Conservation (phyloP, 2,888 invertebrate species). For the Pandemis cinnamomeana region DNA sequence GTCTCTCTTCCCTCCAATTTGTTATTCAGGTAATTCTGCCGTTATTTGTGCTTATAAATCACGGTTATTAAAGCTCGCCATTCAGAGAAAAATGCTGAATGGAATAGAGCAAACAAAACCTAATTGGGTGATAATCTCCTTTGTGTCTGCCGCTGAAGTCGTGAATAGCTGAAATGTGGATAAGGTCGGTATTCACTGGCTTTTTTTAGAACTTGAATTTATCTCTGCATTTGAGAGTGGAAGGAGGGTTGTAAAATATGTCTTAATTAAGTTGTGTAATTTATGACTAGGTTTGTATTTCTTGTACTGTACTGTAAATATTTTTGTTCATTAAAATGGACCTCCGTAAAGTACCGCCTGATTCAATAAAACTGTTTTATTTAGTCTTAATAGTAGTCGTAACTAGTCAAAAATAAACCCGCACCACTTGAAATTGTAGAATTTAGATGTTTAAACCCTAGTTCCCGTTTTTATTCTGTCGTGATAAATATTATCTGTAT, state of each 20-base stretch:
- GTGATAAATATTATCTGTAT: too few species aligned
- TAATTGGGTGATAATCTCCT: slow-evolving; percentile 41
- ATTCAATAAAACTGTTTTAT: too few species aligned
- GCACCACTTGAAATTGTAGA: too few species aligned
- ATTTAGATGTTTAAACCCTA: too few species aligned
- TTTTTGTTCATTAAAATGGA: too few species aligned
- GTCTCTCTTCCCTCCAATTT: slow-evolving; percentile 54
- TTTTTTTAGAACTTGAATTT: slow-evolving; percentile 31
- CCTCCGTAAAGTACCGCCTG: too few species aligned
- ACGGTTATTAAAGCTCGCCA: slow-evolving; percentile 53
- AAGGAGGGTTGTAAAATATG: background rate
- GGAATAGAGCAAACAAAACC: slow-evolving; percentile 39
- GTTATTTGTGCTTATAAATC: slow-evolving; percentile 61
- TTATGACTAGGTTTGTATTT: background rate
- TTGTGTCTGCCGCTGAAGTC: slow-evolving; percentile 28
- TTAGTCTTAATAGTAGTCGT: too few species aligned
- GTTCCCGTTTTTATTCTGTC: too few species aligned
- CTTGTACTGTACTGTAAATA: background rate
- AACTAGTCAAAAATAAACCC: too few species aligned
- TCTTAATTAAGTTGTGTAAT: background rate
- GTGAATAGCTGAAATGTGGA: slow-evolving; percentile 28
- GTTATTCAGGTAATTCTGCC: slow-evolving; percentile 62
- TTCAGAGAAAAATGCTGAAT: slow-evolving; percentile 37
- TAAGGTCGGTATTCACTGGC: slow-evolving; percentile 25
- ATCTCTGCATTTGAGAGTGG: slow-evolving; percentile 6